These are phyloP conservation scores for Picathartes gymnocephalus DNA, from an alignment of 2,113 vertebrate species.

Conservation along the genomic window DNA sequence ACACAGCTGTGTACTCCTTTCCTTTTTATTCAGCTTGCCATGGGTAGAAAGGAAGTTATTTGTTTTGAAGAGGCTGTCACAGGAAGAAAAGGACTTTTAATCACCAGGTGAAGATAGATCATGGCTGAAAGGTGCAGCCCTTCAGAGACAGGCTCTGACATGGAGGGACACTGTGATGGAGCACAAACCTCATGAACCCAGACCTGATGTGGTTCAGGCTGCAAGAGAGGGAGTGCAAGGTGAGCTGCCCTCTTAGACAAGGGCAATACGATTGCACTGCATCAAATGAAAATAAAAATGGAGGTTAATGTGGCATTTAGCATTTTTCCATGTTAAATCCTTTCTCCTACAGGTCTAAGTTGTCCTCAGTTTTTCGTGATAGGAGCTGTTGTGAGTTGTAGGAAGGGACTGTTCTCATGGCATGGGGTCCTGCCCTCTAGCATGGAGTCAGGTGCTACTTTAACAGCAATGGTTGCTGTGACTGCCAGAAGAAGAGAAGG, in stretches of 20 bases:
- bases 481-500: neutral
- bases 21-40: neutral
- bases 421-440: neutral
- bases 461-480: neutral
- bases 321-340: neutral
- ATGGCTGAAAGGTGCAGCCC: neutral
- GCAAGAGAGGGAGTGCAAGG: neutral
- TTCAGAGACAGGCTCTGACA: neutral
- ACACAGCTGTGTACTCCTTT: neutral
- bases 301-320: neutral
- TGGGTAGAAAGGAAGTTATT: neutral
- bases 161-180: neutral
- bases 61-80: neutral
- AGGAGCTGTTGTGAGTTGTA: neutral
- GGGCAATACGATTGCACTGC: neutral
- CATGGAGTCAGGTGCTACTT: neutral
- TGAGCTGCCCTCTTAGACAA: neutral
- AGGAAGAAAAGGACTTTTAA: neutral
- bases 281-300: neutral
- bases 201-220: neutral
- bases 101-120: neutral
- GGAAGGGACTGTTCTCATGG: neutral
- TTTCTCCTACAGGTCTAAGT: neutral
- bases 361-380: neutral
- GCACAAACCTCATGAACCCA: neutral